Evolutionary conservation across 2,888 invertebrate species (phyloP), one percentile per base, ranked within the genome.

Genomic region (Lasius platythorax): DNA sequence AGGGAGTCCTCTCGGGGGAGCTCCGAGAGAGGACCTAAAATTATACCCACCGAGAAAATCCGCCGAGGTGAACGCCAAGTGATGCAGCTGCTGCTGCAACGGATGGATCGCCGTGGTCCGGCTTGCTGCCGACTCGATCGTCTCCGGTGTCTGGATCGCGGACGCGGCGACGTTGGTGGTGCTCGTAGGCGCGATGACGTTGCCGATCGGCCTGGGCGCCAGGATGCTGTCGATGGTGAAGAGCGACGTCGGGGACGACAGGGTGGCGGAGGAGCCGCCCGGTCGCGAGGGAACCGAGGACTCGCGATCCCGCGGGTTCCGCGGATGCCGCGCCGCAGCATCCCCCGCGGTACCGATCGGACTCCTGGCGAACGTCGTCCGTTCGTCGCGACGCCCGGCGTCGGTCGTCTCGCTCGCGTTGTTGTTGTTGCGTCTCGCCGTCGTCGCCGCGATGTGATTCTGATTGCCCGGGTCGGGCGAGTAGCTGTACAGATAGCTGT

Each of bases 151-250:
- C 58, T 88, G 88, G 15, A 90, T 85, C 9, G 91, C 87, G 79
- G 79, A 79, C 4, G 91, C 83, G 67, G 88, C 88, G 11, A 90
- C 89, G 23, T 90, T 88, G 0, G 91, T 73, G 8, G 92, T 88
- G 70, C 87, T 95, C 91, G 94, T 90, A 12, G 94, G 93, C 88
- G 96, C 96, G 53, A 94, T 91, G 53, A 94, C 91, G 64, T 93
- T 94, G 2, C 94, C 95, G 23, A 92, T 89, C 70, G 97, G 97
- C 83, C 97, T 95, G 76, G 98, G 97, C 70, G 98, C 98, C 94
- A 98, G 95, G 92, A 98, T 98, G 95, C 98, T 98, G 95, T 98
- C 98, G 93, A 98, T 98, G 91, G 98, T 98, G 95, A 98, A 98
- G 87, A 98, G 96, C 6, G 97, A 97, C 33, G 96, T 95, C 0